Base-by-base conservation (phyloP, 2,113 vertebrate genomes). In the Salvelinus alpinus region DNA sequence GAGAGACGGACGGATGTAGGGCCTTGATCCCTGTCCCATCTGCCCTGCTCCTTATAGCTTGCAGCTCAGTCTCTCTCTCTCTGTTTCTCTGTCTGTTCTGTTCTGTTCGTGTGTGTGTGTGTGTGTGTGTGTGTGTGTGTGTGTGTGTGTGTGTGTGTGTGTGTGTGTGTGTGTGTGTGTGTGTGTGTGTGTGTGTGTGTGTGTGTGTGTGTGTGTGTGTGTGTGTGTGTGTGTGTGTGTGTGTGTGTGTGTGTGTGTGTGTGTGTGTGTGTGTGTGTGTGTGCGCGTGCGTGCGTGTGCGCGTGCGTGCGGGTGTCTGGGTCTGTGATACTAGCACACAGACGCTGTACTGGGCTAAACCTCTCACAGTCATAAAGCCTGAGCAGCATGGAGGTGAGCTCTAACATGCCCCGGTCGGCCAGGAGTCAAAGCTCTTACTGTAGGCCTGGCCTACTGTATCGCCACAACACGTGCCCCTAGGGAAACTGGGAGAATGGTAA, bases 11-110 rank as follows among this genome's bases (percentile, higher is more conserved):
- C 70, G 27, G 75, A 82, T 31, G 12, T 29, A 12, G 77, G 84
- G 82, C 79, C 87, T 86, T 89, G 89, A 91, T 92, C 89, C 88
- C 74, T 80, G 54, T 66, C 85, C 91, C 87, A 91, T 92, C 90
- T 92, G 91, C 85, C 89, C 86, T 76, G n/a, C 79, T 84, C 76
- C 87, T 84, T 73, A 27, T 79, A 73, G 51, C 83, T 87, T 83
- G 73, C 60, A 27, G 44, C 76, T 77, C 73, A 71, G 79, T 73
- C 76, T 92, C 89, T 44, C 8, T 44, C 8, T 44, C 8, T 44
- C 1, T 34, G 31, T 6, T 34, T 34, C 31, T 9, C 1, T 44
- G 38, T 44, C 1, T 34, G 5, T 62, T 1, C n/a, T n/a, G 22
- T n/a, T 8, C 0, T n/a, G n/a, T 9, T 7, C 2, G 7, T 38